Evolutionary conservation across 2,113 vertebrate genomes (phyloP).

Genomic region (Crotalus tigris): DNA sequence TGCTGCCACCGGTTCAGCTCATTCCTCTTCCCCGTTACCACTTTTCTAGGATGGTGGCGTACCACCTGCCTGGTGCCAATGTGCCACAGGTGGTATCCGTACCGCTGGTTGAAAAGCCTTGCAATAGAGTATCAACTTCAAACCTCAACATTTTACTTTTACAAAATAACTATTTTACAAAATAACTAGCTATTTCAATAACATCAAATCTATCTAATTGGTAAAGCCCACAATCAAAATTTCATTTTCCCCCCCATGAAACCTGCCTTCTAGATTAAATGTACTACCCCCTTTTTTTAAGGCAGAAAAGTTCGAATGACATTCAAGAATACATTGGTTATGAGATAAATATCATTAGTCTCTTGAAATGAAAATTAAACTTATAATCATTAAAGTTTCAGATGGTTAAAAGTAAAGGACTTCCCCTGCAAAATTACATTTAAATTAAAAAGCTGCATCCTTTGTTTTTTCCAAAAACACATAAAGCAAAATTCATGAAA

Average conservation of each 20-base stretch:
- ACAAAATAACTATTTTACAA: no score
- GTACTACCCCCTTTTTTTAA: neutral
- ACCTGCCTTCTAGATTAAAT: neutral
- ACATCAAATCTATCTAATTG: no score
- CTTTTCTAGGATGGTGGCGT: no score
- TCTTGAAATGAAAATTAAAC: neutral
- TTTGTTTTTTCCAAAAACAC: conserved; percentile 3
- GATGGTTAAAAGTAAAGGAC: neutral
- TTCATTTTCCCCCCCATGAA: neutral
- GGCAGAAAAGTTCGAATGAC: neutral
- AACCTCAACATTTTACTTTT: no score
- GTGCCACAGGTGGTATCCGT: no score
- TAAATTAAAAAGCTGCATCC: neutral
- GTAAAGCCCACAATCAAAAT: no score
- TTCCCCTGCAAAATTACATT: neutral
- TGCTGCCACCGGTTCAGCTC: no score
- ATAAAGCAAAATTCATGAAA: neutral
- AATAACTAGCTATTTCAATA: no score
- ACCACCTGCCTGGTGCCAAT: no score
- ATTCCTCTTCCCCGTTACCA: no score
- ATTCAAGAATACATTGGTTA: conserved; percentile 21
- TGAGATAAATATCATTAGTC: conserved; percentile 31
- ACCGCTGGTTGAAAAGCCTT: no score
- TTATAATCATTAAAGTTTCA: neutral
- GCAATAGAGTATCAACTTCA: no score